Percentiles rank a stretch among this genome's conserved stretches.
Conservation (phyloP, 2,113 vertebrate genomes). For the Symphodus melops region DNA sequence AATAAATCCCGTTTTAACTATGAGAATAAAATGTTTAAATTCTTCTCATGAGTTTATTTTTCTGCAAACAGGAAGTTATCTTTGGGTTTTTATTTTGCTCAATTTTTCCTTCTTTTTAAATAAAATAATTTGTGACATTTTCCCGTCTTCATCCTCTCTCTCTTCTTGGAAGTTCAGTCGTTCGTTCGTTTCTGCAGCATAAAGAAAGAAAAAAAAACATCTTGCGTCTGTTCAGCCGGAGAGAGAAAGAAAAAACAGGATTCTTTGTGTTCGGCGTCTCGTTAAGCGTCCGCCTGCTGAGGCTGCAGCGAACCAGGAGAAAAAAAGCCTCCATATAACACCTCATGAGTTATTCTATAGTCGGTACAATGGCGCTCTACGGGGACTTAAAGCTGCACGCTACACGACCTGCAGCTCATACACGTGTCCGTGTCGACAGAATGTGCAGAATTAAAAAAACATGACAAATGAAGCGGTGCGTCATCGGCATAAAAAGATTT, state of each 20-base stretch:
- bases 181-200: neutral
- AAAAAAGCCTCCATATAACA: slow-evolving; percentile 29
- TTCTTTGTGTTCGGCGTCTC: slow-evolving; percentile 4
- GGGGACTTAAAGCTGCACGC: slow-evolving; percentile 24
- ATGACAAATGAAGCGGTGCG: neutral
- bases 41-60: too few species aligned
- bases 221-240: too few species aligned
- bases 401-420: neutral
- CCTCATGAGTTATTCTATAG: slow-evolving; percentile 1
- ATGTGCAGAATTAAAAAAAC: too few species aligned
- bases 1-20: too few species aligned
- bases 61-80: too few species aligned
- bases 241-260: neutral
- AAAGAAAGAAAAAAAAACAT: too few species aligned
- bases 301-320: neutral
- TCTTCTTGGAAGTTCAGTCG: too few species aligned
- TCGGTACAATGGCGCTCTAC: neutral
- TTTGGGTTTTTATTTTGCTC: too few species aligned
- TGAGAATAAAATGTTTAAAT: too few species aligned
- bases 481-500: neutral
- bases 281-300: slow-evolving; percentile 53
- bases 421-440: neutral
- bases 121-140: too few species aligned
- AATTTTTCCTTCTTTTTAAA: too few species aligned
- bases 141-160: too few species aligned